phyloP scores from a whole-genome alignment of 2,888 invertebrate species.

The Paralinhomoeus sp. region DNA sequence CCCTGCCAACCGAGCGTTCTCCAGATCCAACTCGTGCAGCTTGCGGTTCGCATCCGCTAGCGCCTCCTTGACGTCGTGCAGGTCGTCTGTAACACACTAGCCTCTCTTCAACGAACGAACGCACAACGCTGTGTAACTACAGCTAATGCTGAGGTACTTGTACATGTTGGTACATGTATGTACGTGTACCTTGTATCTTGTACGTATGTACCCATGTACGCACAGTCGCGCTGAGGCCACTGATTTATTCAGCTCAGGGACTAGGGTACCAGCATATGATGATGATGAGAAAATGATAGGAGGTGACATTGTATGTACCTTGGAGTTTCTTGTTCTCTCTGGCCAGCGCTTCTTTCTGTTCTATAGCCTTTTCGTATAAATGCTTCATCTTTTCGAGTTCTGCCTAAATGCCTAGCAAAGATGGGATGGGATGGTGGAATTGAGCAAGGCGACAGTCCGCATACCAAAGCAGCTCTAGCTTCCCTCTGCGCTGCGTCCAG shows the following conservation, averaged over 20 bases:
- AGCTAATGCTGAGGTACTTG: too few species aligned
- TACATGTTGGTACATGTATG: too few species aligned
- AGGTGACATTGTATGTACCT: too few species aligned
- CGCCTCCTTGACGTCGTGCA: constrained; percentile 74
- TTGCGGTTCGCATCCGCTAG: constrained; percentile 85
- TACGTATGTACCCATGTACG: too few species aligned
- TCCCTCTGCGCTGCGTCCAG: constrained; percentile 70
- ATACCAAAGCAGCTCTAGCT: constrained; percentile 47
- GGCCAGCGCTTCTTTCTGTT: constrained; percentile 72
- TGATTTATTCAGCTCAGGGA: too few species aligned
- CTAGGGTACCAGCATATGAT: too few species aligned
- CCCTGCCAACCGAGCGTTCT: constrained; percentile 87
- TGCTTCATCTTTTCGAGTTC: constrained; percentile 74
- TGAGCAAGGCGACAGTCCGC: constrained; percentile 45
- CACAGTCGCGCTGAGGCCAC: too few species aligned
- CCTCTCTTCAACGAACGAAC: too few species aligned
- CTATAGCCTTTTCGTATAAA: constrained; percentile 86
- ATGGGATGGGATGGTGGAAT: too few species aligned
- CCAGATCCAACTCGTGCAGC: constrained; percentile 87
- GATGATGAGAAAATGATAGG: too few species aligned
- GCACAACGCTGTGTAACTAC: too few species aligned
- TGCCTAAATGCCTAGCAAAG: constrained; percentile 33
- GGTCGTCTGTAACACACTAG: constrained; percentile 69
- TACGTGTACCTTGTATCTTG: too few species aligned
- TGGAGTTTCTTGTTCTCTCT: constrained; percentile 95